Percentiles rank a stretch among this genome's conserved stretches.
Conservation (phyloP, 1,140 invertebrate species). For the Linepithema humile region DNA sequence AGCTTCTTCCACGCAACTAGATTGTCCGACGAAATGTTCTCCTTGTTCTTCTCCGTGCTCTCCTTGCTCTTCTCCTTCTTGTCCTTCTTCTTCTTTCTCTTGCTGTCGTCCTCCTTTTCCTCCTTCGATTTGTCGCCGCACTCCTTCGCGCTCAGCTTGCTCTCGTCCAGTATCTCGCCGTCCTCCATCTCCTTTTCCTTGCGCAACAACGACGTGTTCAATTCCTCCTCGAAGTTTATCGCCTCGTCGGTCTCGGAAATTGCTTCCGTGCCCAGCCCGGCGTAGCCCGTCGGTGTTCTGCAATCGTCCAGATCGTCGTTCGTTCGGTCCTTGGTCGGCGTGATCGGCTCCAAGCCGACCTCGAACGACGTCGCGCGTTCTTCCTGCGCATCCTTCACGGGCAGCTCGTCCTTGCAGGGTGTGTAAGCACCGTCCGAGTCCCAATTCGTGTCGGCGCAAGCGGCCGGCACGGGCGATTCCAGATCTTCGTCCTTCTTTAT, state of each 20-base stretch:
- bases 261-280: slow-evolving; percentile 81
- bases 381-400: slow-evolving; percentile 70
- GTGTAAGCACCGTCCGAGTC: slow-evolving; percentile 82
- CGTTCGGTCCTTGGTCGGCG: slow-evolving; percentile 75
- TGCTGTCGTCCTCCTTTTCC: slow-evolving; percentile 79
- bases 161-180: slow-evolving; percentile 83
- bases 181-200: slow-evolving; percentile 79
- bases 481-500: slow-evolving; percentile 66
- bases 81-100: slow-evolving; percentile 78
- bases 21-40: slow-evolving; percentile 83
- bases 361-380: slow-evolving; percentile 20
- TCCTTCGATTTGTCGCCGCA: slow-evolving; percentile 67
- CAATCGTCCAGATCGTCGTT: slow-evolving; percentile 79
- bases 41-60: slow-evolving; percentile 86
- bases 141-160: slow-evolving; percentile 70
- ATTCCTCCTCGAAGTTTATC: slow-evolving; percentile 82
- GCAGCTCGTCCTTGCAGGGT: slow-evolving; percentile 81
- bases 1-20: slow-evolving; percentile 90
- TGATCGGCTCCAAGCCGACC: slow-evolving; percentile 80
- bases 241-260: slow-evolving; percentile 81
- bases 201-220: slow-evolving; percentile 59
- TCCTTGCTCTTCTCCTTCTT: slow-evolving; percentile 83
- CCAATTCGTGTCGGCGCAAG: slow-evolving; percentile 65
- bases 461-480: neutral
- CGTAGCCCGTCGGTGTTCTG: slow-evolving; percentile 79